Evolutionary conservation across 2,888 invertebrate species (phyloP).

Genomic region (Amiota minor): DNA sequence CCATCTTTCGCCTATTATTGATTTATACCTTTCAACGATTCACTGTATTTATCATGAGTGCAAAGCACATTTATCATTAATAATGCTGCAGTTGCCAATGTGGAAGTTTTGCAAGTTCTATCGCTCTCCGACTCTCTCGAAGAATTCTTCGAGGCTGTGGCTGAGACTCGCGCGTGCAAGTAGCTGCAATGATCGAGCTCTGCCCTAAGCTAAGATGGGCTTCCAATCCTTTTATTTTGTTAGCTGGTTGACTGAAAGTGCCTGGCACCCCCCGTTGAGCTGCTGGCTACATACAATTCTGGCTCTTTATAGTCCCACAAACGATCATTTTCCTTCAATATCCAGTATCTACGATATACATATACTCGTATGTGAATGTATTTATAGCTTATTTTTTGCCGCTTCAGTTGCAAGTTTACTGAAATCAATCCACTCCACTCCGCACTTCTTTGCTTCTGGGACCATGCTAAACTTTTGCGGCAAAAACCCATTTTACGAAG

Average conservation of each 20-base stretch:
- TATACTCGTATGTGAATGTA: not conserved
- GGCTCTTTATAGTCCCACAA: not conserved
- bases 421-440: too few species aligned
- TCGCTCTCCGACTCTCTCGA: conserved; percentile 36
- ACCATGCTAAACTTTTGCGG: conserved; percentile 22
- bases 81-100: conserved; percentile 47
- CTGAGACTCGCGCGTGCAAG: conserved; percentile 24
- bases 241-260: conserved; percentile 1
- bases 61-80: conserved; percentile 74
- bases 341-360: too few species aligned
- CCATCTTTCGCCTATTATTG: conserved; percentile 65
- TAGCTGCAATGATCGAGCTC: not conserved
- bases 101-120: conserved; percentile 25
- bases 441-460: too few species aligned
- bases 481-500: conserved; percentile 67
- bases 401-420: not conserved
- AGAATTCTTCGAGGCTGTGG: too few species aligned
- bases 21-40: conserved; percentile 74
- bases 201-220: not conserved
- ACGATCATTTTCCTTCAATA: conserved; percentile 61
- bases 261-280: conserved; percentile 60
- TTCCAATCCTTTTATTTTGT: not conserved
- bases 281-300: conserved; percentile 34
- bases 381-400: conserved; percentile 14
- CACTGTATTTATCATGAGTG: conserved; percentile 74